Conservation (phyloP, 2,797 vertebrate genomes). For the Helicolenus hilgendorfi region DNA sequence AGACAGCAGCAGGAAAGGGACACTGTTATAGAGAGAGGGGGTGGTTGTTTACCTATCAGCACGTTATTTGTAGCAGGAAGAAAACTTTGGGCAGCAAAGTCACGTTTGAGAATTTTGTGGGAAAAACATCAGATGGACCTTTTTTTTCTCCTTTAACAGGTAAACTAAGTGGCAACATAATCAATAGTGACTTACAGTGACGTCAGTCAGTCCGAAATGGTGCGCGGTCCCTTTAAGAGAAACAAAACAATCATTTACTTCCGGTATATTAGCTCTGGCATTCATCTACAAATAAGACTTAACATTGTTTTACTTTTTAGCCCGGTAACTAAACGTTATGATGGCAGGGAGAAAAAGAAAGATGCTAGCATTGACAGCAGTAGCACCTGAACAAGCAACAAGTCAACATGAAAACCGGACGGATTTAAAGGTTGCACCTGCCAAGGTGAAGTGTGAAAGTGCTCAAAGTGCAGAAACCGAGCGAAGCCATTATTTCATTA, state of each 20-base stretch:
- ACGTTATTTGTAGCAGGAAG: not conserved
- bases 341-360: conserved; percentile 87
- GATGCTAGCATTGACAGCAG: not conserved
- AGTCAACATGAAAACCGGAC: not conserved
- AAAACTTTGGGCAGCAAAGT: not conserved
- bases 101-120: not conserved
- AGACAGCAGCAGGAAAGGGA: conserved; percentile 60
- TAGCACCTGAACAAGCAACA: not conserved
- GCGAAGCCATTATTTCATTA: conserved; percentile 89
- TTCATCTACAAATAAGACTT: not conserved
- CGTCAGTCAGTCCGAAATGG: not conserved
- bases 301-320: not conserved
- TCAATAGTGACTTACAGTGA: not conserved
- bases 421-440: not conserved
- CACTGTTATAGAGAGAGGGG: not conserved
- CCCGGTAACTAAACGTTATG: conserved; percentile 54
- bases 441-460: not conserved
- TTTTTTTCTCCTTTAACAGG: not conserved
- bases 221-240: conserved; percentile 80
- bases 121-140: not conserved
- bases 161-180: not conserved
- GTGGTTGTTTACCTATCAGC: not conserved
- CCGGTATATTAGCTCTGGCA: conserved; percentile 31
- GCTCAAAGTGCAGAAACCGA: not conserved
- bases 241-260: conserved; percentile 38